phyloP scores from a whole-genome alignment of 1,140 invertebrate species.

The Procambarus clarkii region DNA sequence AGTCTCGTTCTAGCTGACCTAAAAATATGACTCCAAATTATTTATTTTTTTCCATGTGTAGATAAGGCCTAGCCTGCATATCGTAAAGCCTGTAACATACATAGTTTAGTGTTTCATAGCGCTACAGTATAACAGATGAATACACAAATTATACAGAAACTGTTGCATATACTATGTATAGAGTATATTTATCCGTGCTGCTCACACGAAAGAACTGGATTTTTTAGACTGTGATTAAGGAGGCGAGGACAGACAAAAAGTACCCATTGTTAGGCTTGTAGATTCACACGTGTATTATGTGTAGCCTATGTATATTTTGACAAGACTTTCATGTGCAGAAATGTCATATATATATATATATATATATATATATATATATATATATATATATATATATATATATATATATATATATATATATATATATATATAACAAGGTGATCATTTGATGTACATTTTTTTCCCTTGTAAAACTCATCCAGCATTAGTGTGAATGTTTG shows the following conservation, averaged over 20 bases:
- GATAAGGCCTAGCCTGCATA: conserved; percentile 41
- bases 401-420: neutral
- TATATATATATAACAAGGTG: neutral
- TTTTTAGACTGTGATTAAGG: conserved; percentile 6
- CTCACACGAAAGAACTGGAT: neutral
- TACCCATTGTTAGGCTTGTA: conserved; percentile 42
- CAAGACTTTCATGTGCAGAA: conserved; percentile 7
- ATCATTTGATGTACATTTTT: conserved; percentile 21
- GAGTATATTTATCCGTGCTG: conserved; percentile 31
- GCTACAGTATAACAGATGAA: conserved; percentile 37
- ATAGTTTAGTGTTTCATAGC: conserved; percentile 28
- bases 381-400: neutral
- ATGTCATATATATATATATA: neutral
- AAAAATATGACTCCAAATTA: neutral
- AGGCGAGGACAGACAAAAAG: neutral
- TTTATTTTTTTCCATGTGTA: neutral
- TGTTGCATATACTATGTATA: conserved; percentile 19
- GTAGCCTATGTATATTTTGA: conserved; percentile 28
- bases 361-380: neutral
- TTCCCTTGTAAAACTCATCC: neutral
- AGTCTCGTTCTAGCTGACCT: neutral
- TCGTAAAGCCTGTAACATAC: conserved; percentile 37
- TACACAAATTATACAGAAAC: conserved; percentile 33
- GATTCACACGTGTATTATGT: conserved; percentile 25
- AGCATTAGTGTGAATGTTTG: neutral